Evolutionary conservation across 1,140 invertebrate genomes (phyloP).

Genomic region (Aphidius gifuensis): DNA sequence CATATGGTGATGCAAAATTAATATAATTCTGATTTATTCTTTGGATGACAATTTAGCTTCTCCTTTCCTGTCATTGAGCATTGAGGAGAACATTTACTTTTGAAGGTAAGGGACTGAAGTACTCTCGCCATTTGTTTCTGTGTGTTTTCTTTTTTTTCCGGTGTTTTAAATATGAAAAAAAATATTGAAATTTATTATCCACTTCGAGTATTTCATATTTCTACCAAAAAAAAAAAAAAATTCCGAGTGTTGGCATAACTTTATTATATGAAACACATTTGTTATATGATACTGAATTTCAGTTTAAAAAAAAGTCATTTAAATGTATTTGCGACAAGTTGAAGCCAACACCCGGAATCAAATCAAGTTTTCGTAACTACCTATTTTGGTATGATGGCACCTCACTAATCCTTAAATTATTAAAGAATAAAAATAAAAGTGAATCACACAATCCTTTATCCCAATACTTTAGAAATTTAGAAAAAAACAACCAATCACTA

Average conservation of each 20-base stretch:
- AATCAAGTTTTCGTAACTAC: slow-evolving; percentile 38
- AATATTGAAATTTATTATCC: slow-evolving; percentile 5
- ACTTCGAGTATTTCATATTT: no score
- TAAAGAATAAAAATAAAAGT: slow-evolving; percentile 11
- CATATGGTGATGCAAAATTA: slow-evolving; percentile 42
- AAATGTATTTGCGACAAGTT: slow-evolving; percentile 7
- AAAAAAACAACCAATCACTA: no score
- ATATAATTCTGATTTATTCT: slow-evolving; percentile 59
- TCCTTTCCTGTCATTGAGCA: slow-evolving; percentile 58
- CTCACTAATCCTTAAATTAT: slow-evolving; percentile 42
- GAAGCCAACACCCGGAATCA: slow-evolving; percentile 49
- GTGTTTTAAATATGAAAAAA: slow-evolving; percentile 47
- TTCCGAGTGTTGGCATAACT: slow-evolving; percentile 6
- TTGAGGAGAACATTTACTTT: slow-evolving; percentile 60
- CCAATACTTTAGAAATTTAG: no score
- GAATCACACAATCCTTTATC: no score
- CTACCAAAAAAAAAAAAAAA: neutral
- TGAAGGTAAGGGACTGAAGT: slow-evolving; percentile 59
- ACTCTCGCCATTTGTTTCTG: slow-evolving; percentile 53
- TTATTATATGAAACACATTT: neutral
- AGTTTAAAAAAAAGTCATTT: neutral
- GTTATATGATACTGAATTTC: neutral
- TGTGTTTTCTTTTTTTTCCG: slow-evolving; percentile 48
- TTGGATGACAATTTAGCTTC: slow-evolving; percentile 54
- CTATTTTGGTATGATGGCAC: slow-evolving; percentile 57